phyloP scores from a whole-genome alignment of 2,113 vertebrate species.

The Triplophysa siluroides region DNA sequence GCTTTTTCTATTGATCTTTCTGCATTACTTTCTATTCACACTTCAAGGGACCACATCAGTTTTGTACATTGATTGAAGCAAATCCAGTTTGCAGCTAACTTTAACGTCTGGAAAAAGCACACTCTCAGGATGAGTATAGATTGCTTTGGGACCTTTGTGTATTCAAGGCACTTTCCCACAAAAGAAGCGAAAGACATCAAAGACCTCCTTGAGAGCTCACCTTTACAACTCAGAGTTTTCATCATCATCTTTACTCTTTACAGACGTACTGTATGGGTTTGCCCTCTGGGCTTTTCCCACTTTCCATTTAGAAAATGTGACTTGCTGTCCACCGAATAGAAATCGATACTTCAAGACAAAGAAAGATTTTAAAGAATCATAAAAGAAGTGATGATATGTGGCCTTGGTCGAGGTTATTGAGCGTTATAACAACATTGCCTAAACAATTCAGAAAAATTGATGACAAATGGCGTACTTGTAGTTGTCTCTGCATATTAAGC shows the following conservation, averaged over 20 bases:
- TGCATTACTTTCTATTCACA: neutral
- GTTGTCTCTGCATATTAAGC: too few relatives aligned
- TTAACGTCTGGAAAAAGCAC: neutral
- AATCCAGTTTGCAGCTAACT: neutral
- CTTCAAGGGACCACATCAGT: neutral
- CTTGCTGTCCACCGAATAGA: neutral
- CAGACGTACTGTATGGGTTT: neutral
- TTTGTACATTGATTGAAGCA: slow-evolving; percentile 17
- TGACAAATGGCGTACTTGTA: too few relatives aligned
- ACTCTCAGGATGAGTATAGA: neutral
- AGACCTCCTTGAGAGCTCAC: slow-evolving; percentile 48
- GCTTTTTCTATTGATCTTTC: neutral
- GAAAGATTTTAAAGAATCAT: neutral
- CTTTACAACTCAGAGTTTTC: slow-evolving; percentile 30
- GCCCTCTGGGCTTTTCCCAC: neutral
- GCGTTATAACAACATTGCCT: neutral
- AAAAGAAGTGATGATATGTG: slow-evolving; percentile 1
- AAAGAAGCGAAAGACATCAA: slow-evolving; percentile 22
- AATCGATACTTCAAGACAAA: slow-evolving; percentile 17
- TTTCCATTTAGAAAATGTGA: neutral
- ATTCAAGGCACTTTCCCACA: slow-evolving; percentile 26
- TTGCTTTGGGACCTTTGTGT: slow-evolving; percentile 24
- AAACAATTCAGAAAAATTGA: too few relatives aligned
- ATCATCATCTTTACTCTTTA: slow-evolving; percentile 34
- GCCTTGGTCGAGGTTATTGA: neutral